Base-by-base conservation (phyloP, 2,113 vertebrate species). In the Callospermophilus lateralis region DNA sequence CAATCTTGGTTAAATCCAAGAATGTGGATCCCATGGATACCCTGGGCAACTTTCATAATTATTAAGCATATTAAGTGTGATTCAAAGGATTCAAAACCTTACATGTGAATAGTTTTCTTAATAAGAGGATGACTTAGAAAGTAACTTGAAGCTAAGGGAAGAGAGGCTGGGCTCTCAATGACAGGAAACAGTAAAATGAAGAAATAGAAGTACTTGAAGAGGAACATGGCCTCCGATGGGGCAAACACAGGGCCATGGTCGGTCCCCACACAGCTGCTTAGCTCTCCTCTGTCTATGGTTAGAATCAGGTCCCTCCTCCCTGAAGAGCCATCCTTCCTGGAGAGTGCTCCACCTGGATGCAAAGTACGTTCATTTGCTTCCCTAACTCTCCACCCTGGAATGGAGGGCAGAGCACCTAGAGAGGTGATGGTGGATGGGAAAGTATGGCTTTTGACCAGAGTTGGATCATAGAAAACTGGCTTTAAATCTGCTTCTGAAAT, bases 21-120 rank as follows among this genome's bases (percentile, higher is more conserved):
- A 24, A n/a, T 70, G 67, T n/a, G 8, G 37, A 83, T 30, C 8
- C 15, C 26, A 63, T 16, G 8, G 55, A 63, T 19, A 15, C 30
- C 22, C 15, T 67, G 28, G 17, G 12, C 26, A 37, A 39, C 22
- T 48, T 30, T 10, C 61, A 65, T 63, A 79, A 42, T 39, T n/a
- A 32, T 77, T 63, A 89, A 42, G 34, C 20, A 58, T 42, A 77
- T 26, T 92, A 84, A 78, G 19, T 74, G 30, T 80, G n/a, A 89
- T 53, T 17, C 30, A 86, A 55, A 81, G 28, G 19, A 89, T 28
- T 55, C 15, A 32, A 24, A 26, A 30, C 63, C 58, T 58, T 20
- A 16, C 10, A 53, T 53, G 8, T 32, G 11, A 32, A 37, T 72
- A 28, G 17, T 55, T 95, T 93, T 42, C 4, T 7, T 12, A 42